These are phyloP conservation scores for Gulo gulo DNA, from an alignment of 2,113 vertebrate species.

Conservation along the genomic window DNA sequence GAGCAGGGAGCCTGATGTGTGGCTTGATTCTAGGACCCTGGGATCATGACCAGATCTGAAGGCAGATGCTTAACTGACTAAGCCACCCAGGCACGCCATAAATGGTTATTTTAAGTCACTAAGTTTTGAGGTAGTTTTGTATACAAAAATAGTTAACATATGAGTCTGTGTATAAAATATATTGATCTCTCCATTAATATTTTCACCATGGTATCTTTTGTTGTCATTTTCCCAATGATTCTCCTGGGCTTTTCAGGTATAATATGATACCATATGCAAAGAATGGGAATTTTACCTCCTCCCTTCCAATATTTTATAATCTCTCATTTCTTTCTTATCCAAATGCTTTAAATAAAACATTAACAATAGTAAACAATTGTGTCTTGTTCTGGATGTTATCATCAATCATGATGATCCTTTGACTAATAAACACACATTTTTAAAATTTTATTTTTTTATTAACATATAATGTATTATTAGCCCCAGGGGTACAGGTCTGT, in stretches of 20 bases:
- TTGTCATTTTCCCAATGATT: neutral
- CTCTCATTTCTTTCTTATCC: neutral
- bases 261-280: neutral
- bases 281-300: neutral
- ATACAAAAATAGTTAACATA: neutral
- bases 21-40: too few relatives aligned
- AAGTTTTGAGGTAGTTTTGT: neutral
- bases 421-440: neutral
- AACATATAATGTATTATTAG: too few relatives aligned
- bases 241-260: neutral
- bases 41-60: too few relatives aligned
- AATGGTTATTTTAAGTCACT: neutral
- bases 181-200: neutral
- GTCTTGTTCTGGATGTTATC: neutral
- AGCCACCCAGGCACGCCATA: too few relatives aligned
- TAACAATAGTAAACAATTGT: constrained; percentile 12
- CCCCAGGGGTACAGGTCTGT: too few relatives aligned
- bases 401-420: neutral
- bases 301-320: neutral
- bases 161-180: neutral
- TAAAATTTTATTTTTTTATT: neutral
- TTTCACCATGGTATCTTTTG: neutral
- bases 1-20: too few relatives aligned
- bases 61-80: too few relatives aligned
- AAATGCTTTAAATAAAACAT: neutral